These are phyloP conservation scores for Tursiops truncatus DNA, from an alignment of 2,113 vertebrate genomes.

Conservation along the genomic window DNA sequence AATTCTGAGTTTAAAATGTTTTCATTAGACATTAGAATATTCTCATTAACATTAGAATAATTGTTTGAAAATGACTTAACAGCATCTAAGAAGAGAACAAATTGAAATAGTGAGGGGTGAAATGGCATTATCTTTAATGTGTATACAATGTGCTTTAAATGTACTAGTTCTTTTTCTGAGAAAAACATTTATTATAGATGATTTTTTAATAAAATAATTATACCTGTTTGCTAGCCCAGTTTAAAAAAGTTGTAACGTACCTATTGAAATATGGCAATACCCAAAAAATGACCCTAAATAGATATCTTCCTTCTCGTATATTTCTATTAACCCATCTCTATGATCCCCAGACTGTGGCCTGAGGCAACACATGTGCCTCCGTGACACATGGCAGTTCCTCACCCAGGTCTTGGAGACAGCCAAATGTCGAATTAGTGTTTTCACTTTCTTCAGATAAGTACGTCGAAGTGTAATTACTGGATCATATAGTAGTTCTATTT, in stretches of 20 bases:
- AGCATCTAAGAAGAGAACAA: conserved; percentile 1
- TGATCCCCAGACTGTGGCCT: neutral
- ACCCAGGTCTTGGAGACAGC: neutral
- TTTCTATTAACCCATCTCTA: neutral
- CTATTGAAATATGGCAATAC: neutral
- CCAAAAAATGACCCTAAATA: neutral
- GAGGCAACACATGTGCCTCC: no score
- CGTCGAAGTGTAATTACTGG: neutral
- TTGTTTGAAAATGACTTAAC: conserved; percentile 39
- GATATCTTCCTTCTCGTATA: neutral
- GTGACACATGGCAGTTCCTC: neutral
- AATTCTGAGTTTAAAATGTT: conserved; percentile 53
- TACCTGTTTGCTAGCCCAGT: neutral
- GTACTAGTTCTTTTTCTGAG: conserved; percentile 41
- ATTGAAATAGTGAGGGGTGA: neutral
- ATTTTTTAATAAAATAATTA: conserved; percentile 10
- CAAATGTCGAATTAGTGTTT: neutral
- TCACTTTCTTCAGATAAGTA: neutral
- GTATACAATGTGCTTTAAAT: neutral
- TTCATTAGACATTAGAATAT: conserved; percentile 8
- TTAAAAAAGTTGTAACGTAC: neutral
- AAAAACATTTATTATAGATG: neutral
- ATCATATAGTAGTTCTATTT: neutral
- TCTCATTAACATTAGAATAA: conserved; percentile 41
- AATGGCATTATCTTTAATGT: conserved; percentile 19